Conservation (phyloP, 2,888 invertebrate species). For the Electrophaes corylata region DNA sequence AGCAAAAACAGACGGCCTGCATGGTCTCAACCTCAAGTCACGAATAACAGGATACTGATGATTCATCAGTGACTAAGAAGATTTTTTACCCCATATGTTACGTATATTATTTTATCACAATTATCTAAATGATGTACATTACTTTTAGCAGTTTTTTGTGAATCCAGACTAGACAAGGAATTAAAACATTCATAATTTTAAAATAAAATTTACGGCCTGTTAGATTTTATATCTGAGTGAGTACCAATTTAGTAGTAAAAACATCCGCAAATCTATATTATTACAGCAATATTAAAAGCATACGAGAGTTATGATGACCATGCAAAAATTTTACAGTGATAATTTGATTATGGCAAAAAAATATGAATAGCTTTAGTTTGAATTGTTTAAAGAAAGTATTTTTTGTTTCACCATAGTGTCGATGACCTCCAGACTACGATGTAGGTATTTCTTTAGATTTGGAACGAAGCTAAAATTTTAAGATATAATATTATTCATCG, state of each 20-base stretch:
- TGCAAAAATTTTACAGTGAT: background rate
- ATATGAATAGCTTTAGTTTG: background rate
- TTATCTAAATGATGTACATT: background rate
- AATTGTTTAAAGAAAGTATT: background rate
- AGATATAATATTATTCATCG: conserved; percentile 14
- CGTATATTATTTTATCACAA: conserved; percentile 13
- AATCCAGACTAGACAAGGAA: background rate
- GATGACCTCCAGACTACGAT: conserved; percentile 2
- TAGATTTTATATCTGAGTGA: conserved; percentile 1
- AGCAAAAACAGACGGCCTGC: conserved; percentile 44
- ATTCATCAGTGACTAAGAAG: conserved; percentile 31
- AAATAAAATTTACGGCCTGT: conserved; percentile 6
- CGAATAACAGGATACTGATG: conserved; percentile 34
- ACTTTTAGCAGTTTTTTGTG: conserved; percentile 11
- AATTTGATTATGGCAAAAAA: background rate
- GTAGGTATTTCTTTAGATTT: background rate
- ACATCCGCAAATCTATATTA: conserved; percentile 26
- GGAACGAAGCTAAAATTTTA: conserved; percentile 3
- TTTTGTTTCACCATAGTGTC: background rate
- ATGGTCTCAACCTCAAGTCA: conserved; percentile 33
- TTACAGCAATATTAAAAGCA: conserved; percentile 18
- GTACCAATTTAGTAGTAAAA: conserved; percentile 16
- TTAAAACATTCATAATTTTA: background rate
- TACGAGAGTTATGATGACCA: conserved; percentile 3
- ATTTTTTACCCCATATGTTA: conserved; percentile 17